Conservation (phyloP, 2,888 invertebrate species). For the Aphelenchoides bicaudatus region DNA sequence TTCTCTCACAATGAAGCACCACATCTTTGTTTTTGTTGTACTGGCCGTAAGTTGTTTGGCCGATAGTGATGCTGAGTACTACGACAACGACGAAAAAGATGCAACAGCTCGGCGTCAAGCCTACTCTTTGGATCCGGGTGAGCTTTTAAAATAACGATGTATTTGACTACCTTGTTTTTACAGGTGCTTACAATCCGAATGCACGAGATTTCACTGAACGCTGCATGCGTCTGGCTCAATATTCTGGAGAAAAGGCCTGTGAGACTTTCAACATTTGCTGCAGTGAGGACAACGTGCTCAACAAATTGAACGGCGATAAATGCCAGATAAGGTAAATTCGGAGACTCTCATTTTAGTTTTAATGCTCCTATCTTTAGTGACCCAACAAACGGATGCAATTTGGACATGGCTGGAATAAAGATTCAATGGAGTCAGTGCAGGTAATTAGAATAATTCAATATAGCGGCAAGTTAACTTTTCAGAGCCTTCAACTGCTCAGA, state of each 20-base stretch:
- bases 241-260: constrained; percentile 27
- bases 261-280: constrained; percentile 30
- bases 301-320: constrained; percentile 31
- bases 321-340: constrained; percentile 20
- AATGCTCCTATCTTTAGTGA: constrained; percentile 12
- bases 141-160: no score
- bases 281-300: constrained; percentile 30
- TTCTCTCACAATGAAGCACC: no score
- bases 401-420: constrained; percentile 1
- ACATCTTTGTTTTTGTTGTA: not conserved
- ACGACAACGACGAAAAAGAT: constrained; percentile 15
- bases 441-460: constrained; percentile 27
- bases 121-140: constrained; percentile 2
- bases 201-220: constrained; percentile 30
- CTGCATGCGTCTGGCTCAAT: constrained; percentile 26
- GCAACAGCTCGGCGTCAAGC: constrained; percentile 6
- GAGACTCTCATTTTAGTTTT: not conserved
- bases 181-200: constrained; percentile 21
- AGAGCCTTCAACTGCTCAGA: constrained; percentile 32
- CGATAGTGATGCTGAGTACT: constrained; percentile 12
- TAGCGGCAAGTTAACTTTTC: constrained; percentile 33
- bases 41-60: not conserved
- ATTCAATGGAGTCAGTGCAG: not conserved
- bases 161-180: no score
- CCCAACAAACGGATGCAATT: constrained; percentile 25